Conservation (phyloP, 2,113 vertebrate species). For the Callipepla californica region DNA sequence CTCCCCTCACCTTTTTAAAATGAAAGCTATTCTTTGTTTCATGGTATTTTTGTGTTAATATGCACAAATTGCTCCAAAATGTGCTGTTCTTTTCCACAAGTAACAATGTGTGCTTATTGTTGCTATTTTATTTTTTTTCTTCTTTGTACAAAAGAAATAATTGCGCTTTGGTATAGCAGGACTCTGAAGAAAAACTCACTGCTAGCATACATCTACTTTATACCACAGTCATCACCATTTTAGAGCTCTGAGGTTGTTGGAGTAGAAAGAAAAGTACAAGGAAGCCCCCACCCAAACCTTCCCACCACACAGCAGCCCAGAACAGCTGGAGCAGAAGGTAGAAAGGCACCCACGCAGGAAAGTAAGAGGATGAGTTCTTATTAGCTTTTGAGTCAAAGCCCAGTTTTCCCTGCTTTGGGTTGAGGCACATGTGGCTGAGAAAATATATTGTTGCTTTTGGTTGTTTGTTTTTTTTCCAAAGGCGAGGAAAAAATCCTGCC, state of each 20-base stretch:
- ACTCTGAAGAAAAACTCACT: not conserved
- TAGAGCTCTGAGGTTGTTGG: not conserved
- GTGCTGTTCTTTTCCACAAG: not conserved
- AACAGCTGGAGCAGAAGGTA: not conserved
- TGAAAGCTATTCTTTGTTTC: slow-evolving; percentile 26
- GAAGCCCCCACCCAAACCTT: not conserved
- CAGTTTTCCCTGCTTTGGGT: not conserved
- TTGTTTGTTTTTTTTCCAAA: not conserved
- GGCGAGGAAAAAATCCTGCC: slow-evolving; percentile 23
- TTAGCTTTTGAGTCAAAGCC: slow-evolving; percentile 39
- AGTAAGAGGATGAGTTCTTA: not conserved
- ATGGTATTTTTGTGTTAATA: not conserved
- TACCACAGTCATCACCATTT: not conserved
- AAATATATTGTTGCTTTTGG: not conserved
- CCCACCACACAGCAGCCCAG: not conserved
- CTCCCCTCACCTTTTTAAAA: not conserved
- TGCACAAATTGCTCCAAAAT: slow-evolving; percentile 29
- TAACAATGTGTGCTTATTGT: not conserved
- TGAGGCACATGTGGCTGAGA: not conserved
- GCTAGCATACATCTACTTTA: not conserved
- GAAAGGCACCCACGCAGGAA: not conserved
- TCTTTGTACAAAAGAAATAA: not conserved
- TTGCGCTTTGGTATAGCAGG: not conserved
- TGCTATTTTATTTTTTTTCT: not conserved
- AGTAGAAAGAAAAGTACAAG: not conserved